Base-by-base conservation (phyloP, 2,113 vertebrate genomes). In the Catagonus wagneri region DNA sequence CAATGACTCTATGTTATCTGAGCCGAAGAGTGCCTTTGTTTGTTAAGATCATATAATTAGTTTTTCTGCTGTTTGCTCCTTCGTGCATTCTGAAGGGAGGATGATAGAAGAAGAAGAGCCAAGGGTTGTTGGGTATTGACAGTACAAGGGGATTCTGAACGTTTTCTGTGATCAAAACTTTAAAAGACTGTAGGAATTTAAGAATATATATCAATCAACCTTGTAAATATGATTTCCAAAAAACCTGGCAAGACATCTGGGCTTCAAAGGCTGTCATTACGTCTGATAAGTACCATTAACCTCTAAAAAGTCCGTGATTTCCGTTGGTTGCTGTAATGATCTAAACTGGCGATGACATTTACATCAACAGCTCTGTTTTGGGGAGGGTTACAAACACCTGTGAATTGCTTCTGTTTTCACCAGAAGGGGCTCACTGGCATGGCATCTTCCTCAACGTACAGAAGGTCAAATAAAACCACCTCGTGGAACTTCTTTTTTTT, bases 131-230 rank as follows among this genome's bases (percentile, higher is more conserved):
- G 74, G 65, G 36, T 54, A 36, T 34, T 75, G 44, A 54, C 63
- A 17, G 60, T 80, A 74, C 71, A 66, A 93, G 52, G 61, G 75
- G n/a, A 54, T 91, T 52, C 60, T 94, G 69, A 92, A 84, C 58
- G 72, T 54, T 72, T 92, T 95, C 89, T 60, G 56, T 85, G 54
- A 66, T 92, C 65, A 90, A 89, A 81, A 36, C 63, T 83, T 96
- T 94, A 65, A 92, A 89, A 93, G 32, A 92, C 13, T 11, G 20
- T 36, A 20, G 44, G 90, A 87, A 39, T 81, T 19, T 25, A 84
- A 86, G 90, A 44, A 87, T 79, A 29, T 0, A 13, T 85, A 50
- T 92, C 76, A 76, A 66, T 83, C 60, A 83, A 89, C 25, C 68
- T 86, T 78, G 68, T 7, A 72, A 83, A 86, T 89, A 61, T n/a